Conservation (phyloP, 2,888 invertebrate genomes). For the Lasius fuliginosus region DNA sequence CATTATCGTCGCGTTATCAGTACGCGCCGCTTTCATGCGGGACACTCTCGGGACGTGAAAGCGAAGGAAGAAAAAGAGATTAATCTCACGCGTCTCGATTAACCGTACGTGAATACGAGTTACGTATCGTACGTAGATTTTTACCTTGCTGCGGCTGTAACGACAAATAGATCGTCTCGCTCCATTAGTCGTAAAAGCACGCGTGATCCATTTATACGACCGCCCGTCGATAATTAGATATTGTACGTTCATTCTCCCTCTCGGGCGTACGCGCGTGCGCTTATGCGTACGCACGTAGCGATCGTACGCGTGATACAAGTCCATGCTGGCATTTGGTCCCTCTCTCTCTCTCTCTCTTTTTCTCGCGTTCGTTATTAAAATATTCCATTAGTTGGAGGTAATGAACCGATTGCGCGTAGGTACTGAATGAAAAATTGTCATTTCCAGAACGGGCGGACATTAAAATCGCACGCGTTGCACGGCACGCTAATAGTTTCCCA, state of each 20-base stretch:
- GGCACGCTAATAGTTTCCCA: conserved; percentile 34
- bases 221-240: conserved; percentile 63
- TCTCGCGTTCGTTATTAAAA: conserved; percentile 43
- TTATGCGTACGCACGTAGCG: conserved; percentile 1
- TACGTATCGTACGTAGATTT: conserved; percentile 32
- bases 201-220: conserved; percentile 59
- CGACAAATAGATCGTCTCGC: conserved; percentile 59
- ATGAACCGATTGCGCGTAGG: conserved; percentile 18
- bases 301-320: conserved; percentile 2
- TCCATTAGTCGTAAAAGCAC: conserved; percentile 67
- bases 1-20: conserved; percentile 42
- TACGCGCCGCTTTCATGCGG: conserved; percentile 14
- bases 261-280: not conserved
- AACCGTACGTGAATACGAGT: not conserved
- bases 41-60: not conserved
- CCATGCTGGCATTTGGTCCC: not conserved
- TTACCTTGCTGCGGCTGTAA: conserved; percentile 30
- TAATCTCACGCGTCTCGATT: conserved; percentile 26
- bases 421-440: conserved; percentile 44
- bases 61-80: not conserved
- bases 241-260: conserved; percentile 28
- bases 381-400: conserved; percentile 44
- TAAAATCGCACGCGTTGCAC: conserved; percentile 4
- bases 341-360: not conserved
- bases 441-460: conserved; percentile 31